phyloP scores from a whole-genome alignment of 2,888 invertebrate genomes.

The Taphrorychus bicolor region DNA sequence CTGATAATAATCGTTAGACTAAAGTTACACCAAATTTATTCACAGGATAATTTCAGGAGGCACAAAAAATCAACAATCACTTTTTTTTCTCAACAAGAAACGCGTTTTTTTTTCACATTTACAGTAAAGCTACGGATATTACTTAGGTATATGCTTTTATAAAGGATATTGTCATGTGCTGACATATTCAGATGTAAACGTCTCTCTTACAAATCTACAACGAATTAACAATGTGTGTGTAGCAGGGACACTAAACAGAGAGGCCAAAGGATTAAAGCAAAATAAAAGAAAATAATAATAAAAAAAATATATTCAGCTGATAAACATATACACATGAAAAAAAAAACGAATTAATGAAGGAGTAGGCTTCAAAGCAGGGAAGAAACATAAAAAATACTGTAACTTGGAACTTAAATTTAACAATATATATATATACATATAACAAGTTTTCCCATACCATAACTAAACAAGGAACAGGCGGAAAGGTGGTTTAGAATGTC shows the following conservation, averaged over 20 bases:
- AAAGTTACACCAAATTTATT: slow-evolving; percentile 26
- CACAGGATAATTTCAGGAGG: slow-evolving; percentile 24
- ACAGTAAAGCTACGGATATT: slow-evolving; percentile 36
- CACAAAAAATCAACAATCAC: slow-evolving; percentile 22
- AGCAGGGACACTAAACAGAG: too few relatives aligned
- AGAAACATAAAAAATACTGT: slow-evolving; percentile 16
- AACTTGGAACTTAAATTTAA: slow-evolving; percentile 14
- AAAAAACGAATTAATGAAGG: background rate
- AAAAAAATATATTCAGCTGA: background rate
- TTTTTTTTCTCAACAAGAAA: slow-evolving; percentile 8
- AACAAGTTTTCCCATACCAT: slow-evolving; percentile 16
- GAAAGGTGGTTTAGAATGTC: slow-evolving; percentile 11
- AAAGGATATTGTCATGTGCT: slow-evolving; percentile 38
- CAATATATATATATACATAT: slow-evolving; percentile 38
- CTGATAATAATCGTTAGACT: slow-evolving; percentile 26
- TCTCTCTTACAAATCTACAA: background rate
- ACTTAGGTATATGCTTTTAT: slow-evolving; percentile 23
- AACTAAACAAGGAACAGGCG: slow-evolving; percentile 29
- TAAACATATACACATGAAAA: background rate
- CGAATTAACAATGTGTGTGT: background rate
- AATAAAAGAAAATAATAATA: background rate
- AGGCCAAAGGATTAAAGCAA: too few relatives aligned
- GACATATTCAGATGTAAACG: slow-evolving; percentile 30
- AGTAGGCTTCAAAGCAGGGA: background rate
- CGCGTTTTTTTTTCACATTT: slow-evolving; percentile 21